Base-by-base conservation (phyloP, 1,140 invertebrate species). In the Calosoma granatense region DNA sequence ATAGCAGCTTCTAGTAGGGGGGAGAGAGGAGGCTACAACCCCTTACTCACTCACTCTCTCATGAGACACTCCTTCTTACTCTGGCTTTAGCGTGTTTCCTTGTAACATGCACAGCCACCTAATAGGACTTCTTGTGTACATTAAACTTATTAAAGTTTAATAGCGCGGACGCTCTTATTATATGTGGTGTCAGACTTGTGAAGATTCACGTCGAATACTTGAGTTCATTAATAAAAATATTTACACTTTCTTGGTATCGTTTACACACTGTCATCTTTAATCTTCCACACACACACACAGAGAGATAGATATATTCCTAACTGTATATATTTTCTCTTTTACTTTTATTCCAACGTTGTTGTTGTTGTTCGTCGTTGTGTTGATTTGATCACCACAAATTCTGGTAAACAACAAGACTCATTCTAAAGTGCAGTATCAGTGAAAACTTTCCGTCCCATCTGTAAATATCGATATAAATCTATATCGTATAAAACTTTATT, bases 111-210 rank as follows among this genome's bases (percentile, higher is more conserved):
- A 47, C 9, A 47, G 3, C 3, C 6, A 14, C 3, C 41, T 47
- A 47, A 47, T 47, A 47, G 41, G 41, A 47, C 41, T 47, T 47
- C 41, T 47, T 47, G 41, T 47, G 41, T 47, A 17, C 41, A 47
- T 47, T 47, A 47, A 47, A 47, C 41, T 47, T 47, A 47, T 47
- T 47, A 47, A 47, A 47, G 41, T 47, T 47, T 47, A 47, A 47
- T 47, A 47, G 41, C 41, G 41, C 41, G 41, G 41, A 47, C 41
- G 41, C 41, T 47, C 41, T 47, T 47, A 47, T 47, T 47, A 47
- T 47, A 47, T 47, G 41, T 47, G 41, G 9, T 47, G 41, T 47
- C 41, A 47, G 41, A 47, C 9, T 17, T 6, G 41, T 17, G 41
- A 47, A 17, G 41, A 47, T 47, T 47, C 9, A 47, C 41, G 17